Evolutionary conservation across 2,113 vertebrate species (phyloP), one percentile per base, ranked within the genome.

Genomic region (Nestor notabilis): DNA sequence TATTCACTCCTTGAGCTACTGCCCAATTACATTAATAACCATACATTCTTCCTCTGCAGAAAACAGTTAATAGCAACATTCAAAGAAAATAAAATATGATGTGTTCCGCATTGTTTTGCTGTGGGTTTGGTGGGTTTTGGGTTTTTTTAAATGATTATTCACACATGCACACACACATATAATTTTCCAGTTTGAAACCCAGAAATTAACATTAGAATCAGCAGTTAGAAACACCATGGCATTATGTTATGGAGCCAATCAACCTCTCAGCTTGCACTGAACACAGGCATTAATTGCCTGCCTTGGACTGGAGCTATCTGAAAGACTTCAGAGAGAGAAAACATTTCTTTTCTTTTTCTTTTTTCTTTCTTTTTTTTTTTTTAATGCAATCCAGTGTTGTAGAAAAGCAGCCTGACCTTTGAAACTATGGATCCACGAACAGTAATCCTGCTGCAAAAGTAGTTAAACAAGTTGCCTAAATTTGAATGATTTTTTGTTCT

Each of bases 201-300:
- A 69, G 56, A 95, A 93, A 95, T 92, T 91, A 89, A 77, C 78
- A 76, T 87, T 44, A 93, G 66, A 95, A 92, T 58, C 79, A 83
- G 53, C 2, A 1, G 68, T 81, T 81, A 83, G 55, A 87, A 93
- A 93, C 39, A 81, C 33, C 46, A 49, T 29, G 60, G 55, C 47
- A 81, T 68, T 86, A 39, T 47, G 52, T 39, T 68, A 49, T 5
- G 27, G 58, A 86, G 68, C 43, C n/a, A 58, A 63, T 83, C 75
- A 88, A 63, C 46, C 63, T 47, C 81, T 71, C 37, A 60, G 75
- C 71, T 91, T 78, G 71, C 66, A 35, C 31, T 66, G 43, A 88
- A 47, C 37, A 4, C 47, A 77, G 43, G 70, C 81, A 68, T 92
- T 95, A 90, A 92, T 92, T 79, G 83, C 76, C 68, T 91, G 64